These are phyloP conservation scores for Tachysurus vachellii DNA, from an alignment of 2,113 vertebrate species.

Conservation along the genomic window DNA sequence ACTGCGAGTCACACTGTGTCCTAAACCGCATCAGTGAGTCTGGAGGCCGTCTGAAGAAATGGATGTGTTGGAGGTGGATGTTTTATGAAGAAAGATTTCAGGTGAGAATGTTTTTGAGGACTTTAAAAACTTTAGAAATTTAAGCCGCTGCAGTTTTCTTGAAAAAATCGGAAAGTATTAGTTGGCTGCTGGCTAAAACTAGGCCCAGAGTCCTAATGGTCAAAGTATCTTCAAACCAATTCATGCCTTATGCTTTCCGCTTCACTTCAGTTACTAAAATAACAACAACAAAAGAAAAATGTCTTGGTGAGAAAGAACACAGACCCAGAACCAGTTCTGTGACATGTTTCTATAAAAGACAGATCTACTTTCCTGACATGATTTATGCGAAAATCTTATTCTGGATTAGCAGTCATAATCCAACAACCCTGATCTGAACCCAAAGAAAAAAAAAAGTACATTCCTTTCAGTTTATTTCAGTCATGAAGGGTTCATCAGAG, in stretches of 20 bases:
- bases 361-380: not conserved
- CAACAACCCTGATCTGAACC: not conserved
- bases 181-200: not conserved
- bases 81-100: not conserved
- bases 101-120: not conserved
- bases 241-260: not conserved
- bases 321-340: not conserved
- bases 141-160: not conserved
- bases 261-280: not conserved
- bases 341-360: not conserved
- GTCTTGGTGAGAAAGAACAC: not conserved
- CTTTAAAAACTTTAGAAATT: no score
- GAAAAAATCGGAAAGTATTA: not conserved
- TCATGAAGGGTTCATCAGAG: not conserved
- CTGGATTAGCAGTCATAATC: not conserved
- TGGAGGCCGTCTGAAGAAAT: not conserved
- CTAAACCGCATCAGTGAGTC: not conserved
- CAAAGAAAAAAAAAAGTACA: not conserved
- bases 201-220: not conserved
- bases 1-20: not conserved
- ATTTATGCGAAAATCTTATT: not conserved
- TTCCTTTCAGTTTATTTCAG: not conserved
- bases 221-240: not conserved
- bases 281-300: not conserved
- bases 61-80: not conserved